Base-by-base conservation (phyloP, 2,797 vertebrate species). In the Diglossa cyanea region DNA sequence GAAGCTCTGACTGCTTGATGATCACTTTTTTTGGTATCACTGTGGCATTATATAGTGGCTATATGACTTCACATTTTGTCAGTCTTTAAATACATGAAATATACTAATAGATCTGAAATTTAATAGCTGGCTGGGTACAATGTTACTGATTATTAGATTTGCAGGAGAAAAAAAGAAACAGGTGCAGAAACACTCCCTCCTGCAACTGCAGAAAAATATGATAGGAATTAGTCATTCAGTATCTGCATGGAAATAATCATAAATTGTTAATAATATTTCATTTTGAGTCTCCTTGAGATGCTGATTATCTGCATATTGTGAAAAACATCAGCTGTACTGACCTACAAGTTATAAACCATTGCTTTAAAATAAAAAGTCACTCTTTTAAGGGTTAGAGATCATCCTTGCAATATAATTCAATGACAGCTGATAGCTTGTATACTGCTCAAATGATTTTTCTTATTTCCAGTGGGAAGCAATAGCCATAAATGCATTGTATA, bases 91-190 rank as follows among this genome's bases (percentile, higher is more conserved):
- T 47, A 44, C 30, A 73, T 80, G 61, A 91, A 75, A 83, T 88
- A 77, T 13, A 77, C 35, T 48, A 95, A 83, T 23, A 51, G 47
- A 48, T 90, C 58, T 55, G 68, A 93, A 94, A 93, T 91, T 83
- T 86, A 88, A 89, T 78, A 91, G 67, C 81, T 88, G 79, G 20
- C 54, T 88, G 85, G 84, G 33, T 35, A 53, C 54, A 72, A 14
- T 83, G 74, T 88, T 84, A 76, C 51, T 95, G 73, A 92, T 73
- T 68, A 96, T 93, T 93, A 93, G 31, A 83, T 96, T 53, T 86
- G 40, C 30, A 14, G 70, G 37, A 90, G 57, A 55, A 62, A 62
- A 62, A 62, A 79, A 76, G 71, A 83, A 91, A 91, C 91, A 96
- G 86, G 81, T 96, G 78, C 92, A 93, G 84, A 88, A 95, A 75